Percentiles rank a stretch among this genome's conserved stretches.
Conservation (phyloP, 2,888 invertebrate genomes). For the Cinara cedri region DNA sequence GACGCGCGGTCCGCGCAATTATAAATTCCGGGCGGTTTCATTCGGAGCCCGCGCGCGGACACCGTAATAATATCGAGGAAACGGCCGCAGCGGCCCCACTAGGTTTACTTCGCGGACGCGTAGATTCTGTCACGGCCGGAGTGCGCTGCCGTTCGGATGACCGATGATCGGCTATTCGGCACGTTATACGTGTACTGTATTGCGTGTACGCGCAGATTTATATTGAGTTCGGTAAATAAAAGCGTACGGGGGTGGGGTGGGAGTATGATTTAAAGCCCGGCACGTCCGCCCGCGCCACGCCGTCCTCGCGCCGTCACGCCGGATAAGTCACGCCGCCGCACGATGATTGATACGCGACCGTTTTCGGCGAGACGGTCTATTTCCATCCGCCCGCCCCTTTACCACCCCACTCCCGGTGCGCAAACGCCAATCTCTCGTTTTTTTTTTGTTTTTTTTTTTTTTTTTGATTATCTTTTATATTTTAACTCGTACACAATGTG, state of each 20-base stretch:
- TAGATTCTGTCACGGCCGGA: conserved; percentile 26
- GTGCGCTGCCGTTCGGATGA: conserved; percentile 35
- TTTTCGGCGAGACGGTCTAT: conserved; percentile 48
- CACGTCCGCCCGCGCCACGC: not conserved
- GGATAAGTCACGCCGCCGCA: conserved; percentile 50
- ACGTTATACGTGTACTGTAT: not conserved
- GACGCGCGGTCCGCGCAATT: too few relatives aligned
- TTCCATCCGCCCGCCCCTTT: not conserved
- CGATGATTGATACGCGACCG: conserved; percentile 53
- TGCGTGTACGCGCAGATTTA: too few relatives aligned
- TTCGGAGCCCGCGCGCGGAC: too few relatives aligned
- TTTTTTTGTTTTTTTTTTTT: too few relatives aligned
- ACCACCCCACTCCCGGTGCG: too few relatives aligned
- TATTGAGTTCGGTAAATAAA: conserved; percentile 49
- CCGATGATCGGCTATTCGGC: conserved; percentile 48
- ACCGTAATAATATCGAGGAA: too few relatives aligned
- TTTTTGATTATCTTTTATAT: too few relatives aligned
- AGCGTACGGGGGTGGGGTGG: conserved; percentile 32
- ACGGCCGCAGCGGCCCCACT: too few relatives aligned
- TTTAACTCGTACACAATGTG: too few relatives aligned
- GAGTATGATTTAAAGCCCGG: conserved; percentile 48
- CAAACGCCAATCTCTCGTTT: too few relatives aligned
- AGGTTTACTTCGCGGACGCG: conserved; percentile 30
- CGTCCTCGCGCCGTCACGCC: not conserved
- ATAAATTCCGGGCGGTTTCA: too few relatives aligned